These are phyloP conservation scores for Heterodera carotae DNA, from an alignment of 1,140 invertebrate species.

Conservation along the genomic window DNA sequence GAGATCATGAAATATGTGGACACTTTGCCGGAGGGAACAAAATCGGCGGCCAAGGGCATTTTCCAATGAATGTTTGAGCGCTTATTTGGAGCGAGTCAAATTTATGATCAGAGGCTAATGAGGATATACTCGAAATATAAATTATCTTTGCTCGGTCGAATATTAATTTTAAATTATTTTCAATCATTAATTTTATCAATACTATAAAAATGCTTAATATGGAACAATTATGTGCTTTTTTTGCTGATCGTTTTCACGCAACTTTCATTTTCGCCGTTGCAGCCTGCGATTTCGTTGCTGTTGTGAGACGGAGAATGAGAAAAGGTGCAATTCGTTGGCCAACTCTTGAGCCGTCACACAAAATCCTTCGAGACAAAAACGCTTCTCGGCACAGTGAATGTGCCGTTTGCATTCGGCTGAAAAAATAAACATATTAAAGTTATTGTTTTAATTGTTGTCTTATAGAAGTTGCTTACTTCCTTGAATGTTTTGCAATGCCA, in stretches of 20 bases:
- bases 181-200: too few relatives aligned
- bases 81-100: not conserved
- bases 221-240: too few relatives aligned
- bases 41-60: not conserved
- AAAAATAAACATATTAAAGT: not conserved
- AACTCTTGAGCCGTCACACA: not conserved
- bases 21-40: not conserved
- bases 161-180: too few relatives aligned
- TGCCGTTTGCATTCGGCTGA: not conserved
- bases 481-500: not conserved
- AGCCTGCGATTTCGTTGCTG: not conserved
- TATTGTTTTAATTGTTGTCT: not conserved
- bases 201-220: too few relatives aligned
- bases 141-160: too few relatives aligned
- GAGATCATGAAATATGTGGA: constrained; percentile 3
- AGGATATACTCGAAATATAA: too few relatives aligned
- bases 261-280: not conserved
- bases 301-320: not conserved
- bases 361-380: not conserved
- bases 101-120: too few relatives aligned
- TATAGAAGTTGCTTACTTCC: not conserved
- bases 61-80: not conserved
- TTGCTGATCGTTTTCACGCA: too few relatives aligned
- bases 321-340: not conserved
- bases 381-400: not conserved